Evolutionary conservation across 2,888 invertebrate species (phyloP).

Genomic region (Xanthia togata): DNA sequence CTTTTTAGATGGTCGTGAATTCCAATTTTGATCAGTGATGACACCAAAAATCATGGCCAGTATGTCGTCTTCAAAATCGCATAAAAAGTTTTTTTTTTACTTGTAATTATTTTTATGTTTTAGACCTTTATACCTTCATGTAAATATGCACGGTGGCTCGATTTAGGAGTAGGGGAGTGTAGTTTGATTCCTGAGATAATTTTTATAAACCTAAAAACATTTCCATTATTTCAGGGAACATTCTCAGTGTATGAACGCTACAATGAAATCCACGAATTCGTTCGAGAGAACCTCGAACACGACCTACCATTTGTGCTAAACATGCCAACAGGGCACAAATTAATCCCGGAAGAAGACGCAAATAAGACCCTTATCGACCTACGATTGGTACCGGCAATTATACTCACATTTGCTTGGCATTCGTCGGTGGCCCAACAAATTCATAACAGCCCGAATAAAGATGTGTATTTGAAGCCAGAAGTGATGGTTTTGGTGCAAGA

Average conservation of each 20-base stretch:
- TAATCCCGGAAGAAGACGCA: conserved; percentile 91
- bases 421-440: conserved; percentile 87
- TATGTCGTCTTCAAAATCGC: no score
- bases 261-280: conserved; percentile 93
- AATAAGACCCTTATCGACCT: conserved; percentile 94
- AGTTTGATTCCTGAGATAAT: neutral
- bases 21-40: no score
- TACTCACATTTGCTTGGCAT: conserved; percentile 94
- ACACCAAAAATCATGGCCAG: no score
- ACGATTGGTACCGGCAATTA: conserved; percentile 95
- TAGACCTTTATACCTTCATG: no score
- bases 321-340: conserved; percentile 92
- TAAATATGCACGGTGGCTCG: neutral
- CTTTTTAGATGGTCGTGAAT: no score
- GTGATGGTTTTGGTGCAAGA: conserved; percentile 93
- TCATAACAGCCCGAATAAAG: conserved; percentile 87
- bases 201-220: neutral
- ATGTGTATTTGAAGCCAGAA: conserved; percentile 94
- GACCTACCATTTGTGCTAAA: conserved; percentile 93
- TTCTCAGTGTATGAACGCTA: conserved; percentile 96
- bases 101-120: no score
- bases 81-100: no score
- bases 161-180: neutral
- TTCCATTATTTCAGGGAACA: conserved; percentile 92
- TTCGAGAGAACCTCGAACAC: conserved; percentile 93